phyloP scores from a whole-genome alignment of 1,140 invertebrate species.

The Trachelipus rathkii region DNA sequence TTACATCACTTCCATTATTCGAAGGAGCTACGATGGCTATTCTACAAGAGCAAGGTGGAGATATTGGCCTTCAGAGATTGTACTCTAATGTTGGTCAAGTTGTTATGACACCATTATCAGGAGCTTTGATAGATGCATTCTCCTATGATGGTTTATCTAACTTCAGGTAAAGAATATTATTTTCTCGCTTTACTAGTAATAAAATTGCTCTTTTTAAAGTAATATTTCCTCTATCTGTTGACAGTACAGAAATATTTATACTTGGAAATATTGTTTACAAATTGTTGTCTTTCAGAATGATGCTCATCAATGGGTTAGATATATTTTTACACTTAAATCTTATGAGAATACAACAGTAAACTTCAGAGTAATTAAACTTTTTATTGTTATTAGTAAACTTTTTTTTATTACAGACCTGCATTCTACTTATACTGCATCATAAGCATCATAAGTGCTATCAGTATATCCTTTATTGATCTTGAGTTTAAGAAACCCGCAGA shows the following conservation, averaged over 20 bases:
- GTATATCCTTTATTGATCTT: background rate
- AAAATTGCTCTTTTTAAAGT: too few relatives aligned
- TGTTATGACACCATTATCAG: background rate
- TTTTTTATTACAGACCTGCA: constrained; percentile 3
- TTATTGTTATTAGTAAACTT: background rate
- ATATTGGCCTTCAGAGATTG: constrained; percentile 9
- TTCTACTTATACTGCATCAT: constrained; percentile 7
- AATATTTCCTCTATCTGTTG: too few relatives aligned
- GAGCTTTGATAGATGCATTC: background rate
- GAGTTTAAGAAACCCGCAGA: constrained; percentile 5
- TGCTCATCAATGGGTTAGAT: too few relatives aligned
- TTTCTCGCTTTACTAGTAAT: too few relatives aligned
- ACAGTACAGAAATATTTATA: too few relatives aligned
- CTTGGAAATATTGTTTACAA: too few relatives aligned
- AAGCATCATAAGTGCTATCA: background rate
- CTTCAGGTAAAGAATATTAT: background rate
- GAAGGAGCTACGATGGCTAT: constrained; percentile 3
- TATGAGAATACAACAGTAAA: too few relatives aligned
- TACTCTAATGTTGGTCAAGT: background rate
- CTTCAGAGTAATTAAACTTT: too few relatives aligned
- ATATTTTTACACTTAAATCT: too few relatives aligned
- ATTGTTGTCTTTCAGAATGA: too few relatives aligned
- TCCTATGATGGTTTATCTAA: background rate
- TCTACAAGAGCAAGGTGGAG: background rate
- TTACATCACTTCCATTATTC: background rate